phyloP scores from a whole-genome alignment of 2,797 vertebrate species.

The Dromococcyx pavoninus region DNA sequence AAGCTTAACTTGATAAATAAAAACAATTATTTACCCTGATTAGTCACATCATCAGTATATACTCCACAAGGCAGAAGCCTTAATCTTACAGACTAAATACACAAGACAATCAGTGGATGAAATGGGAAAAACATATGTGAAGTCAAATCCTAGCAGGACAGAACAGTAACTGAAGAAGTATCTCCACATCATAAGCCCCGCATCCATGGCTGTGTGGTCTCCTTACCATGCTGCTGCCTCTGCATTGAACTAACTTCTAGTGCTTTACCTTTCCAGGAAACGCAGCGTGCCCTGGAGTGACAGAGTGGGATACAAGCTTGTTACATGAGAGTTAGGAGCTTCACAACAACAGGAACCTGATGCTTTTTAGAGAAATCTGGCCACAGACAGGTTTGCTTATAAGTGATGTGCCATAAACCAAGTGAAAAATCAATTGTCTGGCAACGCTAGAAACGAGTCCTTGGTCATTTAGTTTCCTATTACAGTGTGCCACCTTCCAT shows the following conservation, averaged over 20 bases:
- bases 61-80: background rate
- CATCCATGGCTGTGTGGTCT: rapidly evolving
- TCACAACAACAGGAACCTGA: background rate
- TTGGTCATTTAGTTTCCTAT: background rate
- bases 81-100: background rate
- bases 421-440: background rate
- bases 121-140: background rate
- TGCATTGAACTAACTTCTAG: rapidly evolving
- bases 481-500: background rate
- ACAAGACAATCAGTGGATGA: background rate
- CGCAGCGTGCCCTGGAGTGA: rapidly evolving
- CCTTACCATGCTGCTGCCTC: background rate
- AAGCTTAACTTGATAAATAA: background rate
- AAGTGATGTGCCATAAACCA: background rate
- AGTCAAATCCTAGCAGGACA: background rate
- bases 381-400: background rate
- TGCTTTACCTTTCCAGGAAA: background rate
- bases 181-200: background rate
- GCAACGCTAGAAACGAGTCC: background rate
- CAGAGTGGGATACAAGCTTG: background rate
- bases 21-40: background rate
- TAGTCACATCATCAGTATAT: background rate
- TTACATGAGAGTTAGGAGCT: background rate
- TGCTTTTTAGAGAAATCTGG: background rate
- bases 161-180: background rate